A percentile compares a stretch with the other conserved stretches of the same genome.
These are phyloP conservation scores for Paradoxurus hermaphroditus DNA, from an alignment of 2,113 vertebrate species.

Conservation along the genomic window DNA sequence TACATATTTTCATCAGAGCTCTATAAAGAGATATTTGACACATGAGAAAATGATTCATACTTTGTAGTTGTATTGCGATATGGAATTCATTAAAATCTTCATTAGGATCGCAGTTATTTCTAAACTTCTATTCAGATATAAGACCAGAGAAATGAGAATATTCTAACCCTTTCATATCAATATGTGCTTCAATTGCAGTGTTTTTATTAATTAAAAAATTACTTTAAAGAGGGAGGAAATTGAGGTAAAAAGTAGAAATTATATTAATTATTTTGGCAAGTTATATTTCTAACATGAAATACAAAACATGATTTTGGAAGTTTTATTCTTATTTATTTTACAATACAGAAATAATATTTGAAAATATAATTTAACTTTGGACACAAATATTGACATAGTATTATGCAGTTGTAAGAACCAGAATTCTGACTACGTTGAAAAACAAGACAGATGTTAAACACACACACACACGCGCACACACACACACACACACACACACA, in stretches of 20 bases:
- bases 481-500: neutral
- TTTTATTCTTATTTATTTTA: neutral
- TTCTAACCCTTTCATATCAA: neutral
- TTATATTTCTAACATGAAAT: neutral
- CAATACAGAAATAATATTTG: neutral
- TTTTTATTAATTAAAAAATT: neutral
- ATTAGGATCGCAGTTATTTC: neutral
- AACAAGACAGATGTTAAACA: neutral
- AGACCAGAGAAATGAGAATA: neutral
- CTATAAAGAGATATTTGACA: neutral
- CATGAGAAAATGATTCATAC: neutral
- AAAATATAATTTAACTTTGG: neutral
- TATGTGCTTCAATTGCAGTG: neutral
- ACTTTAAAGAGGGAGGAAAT: neutral
- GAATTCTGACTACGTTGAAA: neutral
- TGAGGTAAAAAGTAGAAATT: neutral
- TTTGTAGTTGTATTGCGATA: neutral
- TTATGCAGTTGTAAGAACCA: neutral
- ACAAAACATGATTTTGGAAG: neutral
- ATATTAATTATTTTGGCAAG: neutral
- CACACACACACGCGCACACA: too few species aligned
- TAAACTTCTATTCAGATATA: neutral
- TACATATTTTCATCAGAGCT: neutral
- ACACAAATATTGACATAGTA: neutral
- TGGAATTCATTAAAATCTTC: neutral